Base-by-base conservation (phyloP, 1,140 invertebrate species). In the Saxidomus purpurata region DNA sequence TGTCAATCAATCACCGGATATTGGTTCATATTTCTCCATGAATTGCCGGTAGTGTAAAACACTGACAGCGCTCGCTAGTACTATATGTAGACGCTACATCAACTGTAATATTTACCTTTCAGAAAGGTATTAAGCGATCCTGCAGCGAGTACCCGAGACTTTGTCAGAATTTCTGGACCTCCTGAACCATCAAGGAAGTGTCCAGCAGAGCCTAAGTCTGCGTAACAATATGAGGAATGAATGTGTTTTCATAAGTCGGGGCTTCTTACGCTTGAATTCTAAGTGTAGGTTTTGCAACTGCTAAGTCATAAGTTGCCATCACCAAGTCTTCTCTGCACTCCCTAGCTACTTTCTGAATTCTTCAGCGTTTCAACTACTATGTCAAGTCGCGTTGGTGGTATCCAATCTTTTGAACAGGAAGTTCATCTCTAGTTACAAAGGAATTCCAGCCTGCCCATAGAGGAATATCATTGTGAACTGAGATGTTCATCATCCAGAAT, bases 181-280 rank as follows among this genome's bases (percentile, higher is more conserved):
- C 96, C 96, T 93, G 95, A 95, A 55, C 95, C 93, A 63, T 90
- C 82, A 36, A 96, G 96, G 59, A 96, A 89, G 93, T 96, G 96
- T 31, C 96, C 96, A 31, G 96, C 36, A 0, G 95, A 95, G 93
- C 96, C 96, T 86, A 96, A 96, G 90, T 93, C 96, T 22, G 96
- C 92, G n/a, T 94, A 96, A 93, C 93, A 95, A 94, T 15, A 96
- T 94, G 89, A 96, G 96, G 89, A 96, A 96, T 3, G 94, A 96
- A 96, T 71, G 96, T 67, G 83, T 96, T 95, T 59, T 96, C 81
- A 92, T 94, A 96, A 52, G 11, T 76, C 8, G 94, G 90, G 36
- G 89, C 89, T 91, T 96, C 94, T 19, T 77, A 89, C 11, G 81
- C 81, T 93, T 96, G 95, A 79, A 96, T 95, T 93, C 95, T 92